These are phyloP conservation scores for Tiliacea citrago DNA, from an alignment of 2,888 invertebrate species.

Conservation along the genomic window DNA sequence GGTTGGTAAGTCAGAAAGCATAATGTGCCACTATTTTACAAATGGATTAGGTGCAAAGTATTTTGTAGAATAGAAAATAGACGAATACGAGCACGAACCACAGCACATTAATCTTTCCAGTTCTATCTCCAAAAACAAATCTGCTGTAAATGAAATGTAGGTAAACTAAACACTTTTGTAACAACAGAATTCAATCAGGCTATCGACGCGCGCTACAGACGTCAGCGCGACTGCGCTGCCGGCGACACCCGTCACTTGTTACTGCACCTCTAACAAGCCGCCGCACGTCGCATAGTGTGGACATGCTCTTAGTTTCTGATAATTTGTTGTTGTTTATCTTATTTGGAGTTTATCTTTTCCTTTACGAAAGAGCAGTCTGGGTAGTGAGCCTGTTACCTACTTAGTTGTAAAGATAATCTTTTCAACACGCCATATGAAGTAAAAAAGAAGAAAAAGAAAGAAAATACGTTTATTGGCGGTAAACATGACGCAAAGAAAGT, in stretches of 20 bases:
- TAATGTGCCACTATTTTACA: too few species aligned
- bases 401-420: not conserved
- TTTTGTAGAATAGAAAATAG: not conserved
- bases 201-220: slow-evolving; percentile 64
- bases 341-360: not conserved
- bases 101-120: not conserved
- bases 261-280: slow-evolving; percentile 83
- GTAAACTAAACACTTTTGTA: slow-evolving; percentile 40
- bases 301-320: slow-evolving; percentile 45
- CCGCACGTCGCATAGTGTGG: slow-evolving; percentile 54
- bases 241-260: slow-evolving; percentile 83
- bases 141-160: slow-evolving; percentile 8
- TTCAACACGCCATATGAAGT: not conserved
- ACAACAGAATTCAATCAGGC: slow-evolving; percentile 68
- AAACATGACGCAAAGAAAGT: too few species aligned
- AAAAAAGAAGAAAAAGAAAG: too few species aligned
- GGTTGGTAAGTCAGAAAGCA: too few species aligned
- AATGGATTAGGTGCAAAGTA: not conserved
- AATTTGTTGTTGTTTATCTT: not conserved
- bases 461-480: too few species aligned
- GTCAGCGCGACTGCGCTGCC: slow-evolving; percentile 69
- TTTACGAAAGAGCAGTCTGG: not conserved
- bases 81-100: not conserved
- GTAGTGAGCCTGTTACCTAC: not conserved
- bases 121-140: not conserved